phyloP scores from a whole-genome alignment of 2,888 invertebrate genomes.

The Gnatocerus cornutus region DNA sequence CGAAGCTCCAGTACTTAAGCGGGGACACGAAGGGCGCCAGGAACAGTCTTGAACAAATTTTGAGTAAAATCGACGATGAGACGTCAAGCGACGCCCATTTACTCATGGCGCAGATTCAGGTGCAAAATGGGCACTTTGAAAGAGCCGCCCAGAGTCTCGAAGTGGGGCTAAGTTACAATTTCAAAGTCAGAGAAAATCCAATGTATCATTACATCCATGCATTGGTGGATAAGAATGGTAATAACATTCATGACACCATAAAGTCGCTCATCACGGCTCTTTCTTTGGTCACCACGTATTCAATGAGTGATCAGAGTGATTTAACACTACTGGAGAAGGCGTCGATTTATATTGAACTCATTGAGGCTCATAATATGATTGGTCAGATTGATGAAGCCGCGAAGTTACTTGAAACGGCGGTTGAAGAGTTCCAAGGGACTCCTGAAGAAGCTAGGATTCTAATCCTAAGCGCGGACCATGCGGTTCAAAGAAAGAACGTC shows the following conservation, averaged over 20 bases:
- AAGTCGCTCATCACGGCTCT: slow-evolving; percentile 85
- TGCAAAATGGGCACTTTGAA: slow-evolving; percentile 80
- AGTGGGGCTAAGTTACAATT: slow-evolving; percentile 92
- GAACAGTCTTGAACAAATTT: slow-evolving; percentile 80
- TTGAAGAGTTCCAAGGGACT: slow-evolving; percentile 82
- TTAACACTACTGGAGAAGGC: slow-evolving; percentile 83
- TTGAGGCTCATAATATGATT: slow-evolving; percentile 81
- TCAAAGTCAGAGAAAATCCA: slow-evolving; percentile 92
- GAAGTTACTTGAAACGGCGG: slow-evolving; percentile 84
- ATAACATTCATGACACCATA: slow-evolving; percentile 81
- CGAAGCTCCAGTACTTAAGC: slow-evolving; percentile 86
- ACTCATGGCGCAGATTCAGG: slow-evolving; percentile 88
- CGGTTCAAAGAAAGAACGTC: slow-evolving; percentile 85
- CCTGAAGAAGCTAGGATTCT: slow-evolving; percentile 86
- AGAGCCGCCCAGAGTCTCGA: slow-evolving; percentile 91
- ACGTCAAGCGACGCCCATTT: slow-evolving; percentile 89
- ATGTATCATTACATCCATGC: slow-evolving; percentile 92
- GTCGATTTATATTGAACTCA: slow-evolving; percentile 89
- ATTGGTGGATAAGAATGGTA: slow-evolving; percentile 84
- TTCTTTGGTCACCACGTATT: slow-evolving; percentile 75
- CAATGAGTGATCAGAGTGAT: slow-evolving; percentile 59
- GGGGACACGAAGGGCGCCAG: slow-evolving; percentile 85
- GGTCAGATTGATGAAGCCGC: slow-evolving; percentile 86
- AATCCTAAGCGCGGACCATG: slow-evolving; percentile 89
- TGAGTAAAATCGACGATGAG: slow-evolving; percentile 81